Conservation (phyloP, 2,797 vertebrate species). For the Australoheros facetus region DNA sequence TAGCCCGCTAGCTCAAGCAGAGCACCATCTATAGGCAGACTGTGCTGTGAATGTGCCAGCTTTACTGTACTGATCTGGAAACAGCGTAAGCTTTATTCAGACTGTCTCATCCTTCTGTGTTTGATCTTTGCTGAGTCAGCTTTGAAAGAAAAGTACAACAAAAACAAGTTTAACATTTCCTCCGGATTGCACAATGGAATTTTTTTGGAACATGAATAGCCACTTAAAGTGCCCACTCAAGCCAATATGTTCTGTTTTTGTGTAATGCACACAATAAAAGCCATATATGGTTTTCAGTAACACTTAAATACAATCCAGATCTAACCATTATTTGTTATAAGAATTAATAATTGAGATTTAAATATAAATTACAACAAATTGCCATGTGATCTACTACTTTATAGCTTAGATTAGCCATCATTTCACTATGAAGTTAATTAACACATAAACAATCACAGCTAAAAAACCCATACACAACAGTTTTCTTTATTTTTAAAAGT, state of each 20-base stretch:
- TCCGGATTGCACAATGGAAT: background rate
- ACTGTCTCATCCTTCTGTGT: conserved; percentile 32
- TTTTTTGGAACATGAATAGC: conserved; percentile 14
- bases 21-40: conserved; percentile 68
- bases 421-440: background rate
- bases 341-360: background rate
- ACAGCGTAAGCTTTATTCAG: conserved; percentile 45
- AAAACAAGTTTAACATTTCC: conserved; percentile 7
- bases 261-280: background rate
- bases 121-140: conserved; percentile 51
- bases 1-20: conserved; percentile 68
- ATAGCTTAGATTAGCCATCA: too few species aligned
- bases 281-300: background rate
- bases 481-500: background rate
- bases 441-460: background rate
- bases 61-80: conserved; percentile 53
- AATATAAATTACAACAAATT: background rate
- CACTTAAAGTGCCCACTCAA: background rate
- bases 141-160: conserved; percentile 24
- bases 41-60: conserved; percentile 35
- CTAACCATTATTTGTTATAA: background rate
- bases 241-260: conserved; percentile 1
- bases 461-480: background rate
- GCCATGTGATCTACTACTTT: background rate
- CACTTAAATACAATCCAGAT: background rate